Percentiles rank a stretch among this genome's conserved stretches.
Conservation (phyloP, 2,888 invertebrate species). For the Zygaena filipendulae region DNA sequence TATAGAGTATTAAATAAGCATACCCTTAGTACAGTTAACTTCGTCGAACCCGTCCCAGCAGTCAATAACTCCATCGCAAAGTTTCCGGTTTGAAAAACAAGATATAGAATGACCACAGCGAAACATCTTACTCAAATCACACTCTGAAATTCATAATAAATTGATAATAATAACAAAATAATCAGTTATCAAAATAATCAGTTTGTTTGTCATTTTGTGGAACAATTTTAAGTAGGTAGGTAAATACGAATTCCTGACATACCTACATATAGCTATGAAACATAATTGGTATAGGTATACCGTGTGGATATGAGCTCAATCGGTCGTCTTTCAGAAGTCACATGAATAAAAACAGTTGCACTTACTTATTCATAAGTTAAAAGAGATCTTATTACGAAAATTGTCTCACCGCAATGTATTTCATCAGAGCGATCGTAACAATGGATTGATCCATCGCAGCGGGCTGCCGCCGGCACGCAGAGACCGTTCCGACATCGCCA, state of each 20-base stretch:
- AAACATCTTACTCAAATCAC: conserved; percentile 74
- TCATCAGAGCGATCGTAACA: conserved; percentile 82
- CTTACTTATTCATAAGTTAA: too few relatives aligned
- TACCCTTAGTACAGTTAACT: conserved; percentile 75
- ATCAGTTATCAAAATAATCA: background rate
- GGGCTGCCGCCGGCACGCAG: conserved; percentile 71
- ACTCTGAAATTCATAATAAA: conserved; percentile 57
- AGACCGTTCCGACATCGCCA: conserved; percentile 80
- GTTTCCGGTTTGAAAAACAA: conserved; percentile 74
- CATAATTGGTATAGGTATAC: too few relatives aligned
- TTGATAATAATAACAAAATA: background rate
- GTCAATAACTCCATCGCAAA: conserved; percentile 78
- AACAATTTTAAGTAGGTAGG: too few relatives aligned
- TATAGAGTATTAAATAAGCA: too few relatives aligned
- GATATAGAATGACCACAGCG: conserved; percentile 80
- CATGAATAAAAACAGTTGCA: too few relatives aligned
- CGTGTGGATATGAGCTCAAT: too few relatives aligned
- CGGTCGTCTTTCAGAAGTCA: too few relatives aligned
- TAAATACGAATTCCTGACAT: background rate
- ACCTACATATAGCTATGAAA: too few relatives aligned
- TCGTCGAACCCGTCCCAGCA: conserved; percentile 85
- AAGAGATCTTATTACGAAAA: too few relatives aligned
- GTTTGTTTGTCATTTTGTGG: too few relatives aligned
- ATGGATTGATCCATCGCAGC: conserved; percentile 78
- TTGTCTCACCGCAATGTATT: conserved; percentile 77